Evolutionary conservation across 2,888 invertebrate species (phyloP), one percentile per base, ranked within the genome.

Genomic region (Tuberolachnus salignus): DNA sequence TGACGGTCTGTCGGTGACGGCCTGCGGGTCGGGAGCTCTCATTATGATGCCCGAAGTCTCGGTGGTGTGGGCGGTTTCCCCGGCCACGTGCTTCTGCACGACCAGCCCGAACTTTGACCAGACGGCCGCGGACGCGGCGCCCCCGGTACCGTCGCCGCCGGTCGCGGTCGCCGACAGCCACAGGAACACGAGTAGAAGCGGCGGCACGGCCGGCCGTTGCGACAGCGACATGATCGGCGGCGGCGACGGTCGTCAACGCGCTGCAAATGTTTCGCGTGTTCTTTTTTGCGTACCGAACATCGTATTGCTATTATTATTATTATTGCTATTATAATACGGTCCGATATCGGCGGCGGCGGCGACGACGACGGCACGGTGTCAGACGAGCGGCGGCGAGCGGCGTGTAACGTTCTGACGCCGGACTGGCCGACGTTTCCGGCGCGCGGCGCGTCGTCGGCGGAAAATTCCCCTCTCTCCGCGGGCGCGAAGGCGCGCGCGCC

Each of bases 1-100:
- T 21, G 26, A 49, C 1, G 21, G 66, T 34, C 49, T 23, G 59
- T 19, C 63, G 8, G 34, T 23, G 19, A 53, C 9, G 26, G 21
- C 1, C 10, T 42, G 19, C n/a, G 73, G 71, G 8, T 73, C 49
- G 34, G 57, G 59, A 3, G 69, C 69, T 42, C 64, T 74, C 59
- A 81, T 80, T 23, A 82, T 74, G 59, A 82, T 80, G 49, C 82
- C 82, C 44, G 71, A 80, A 13, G 78, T 81, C 53, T 82, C 82
- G 19, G 82, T 82, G 53, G 82, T 82, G 57, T 66, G 80, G 4
- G 59, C 14, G 42, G 51, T 14, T n/a, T 53, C 44, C 23, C 57
- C 72, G 42, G 34, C 49, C 53, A 0, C 59, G 16, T 80, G 21
- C 21, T 55, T 64, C 42, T 59, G 73, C 11, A 80, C 80, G 26